phyloP scores from a whole-genome alignment of 2,797 vertebrate species.

The Hypotaenidia okinawae region DNA sequence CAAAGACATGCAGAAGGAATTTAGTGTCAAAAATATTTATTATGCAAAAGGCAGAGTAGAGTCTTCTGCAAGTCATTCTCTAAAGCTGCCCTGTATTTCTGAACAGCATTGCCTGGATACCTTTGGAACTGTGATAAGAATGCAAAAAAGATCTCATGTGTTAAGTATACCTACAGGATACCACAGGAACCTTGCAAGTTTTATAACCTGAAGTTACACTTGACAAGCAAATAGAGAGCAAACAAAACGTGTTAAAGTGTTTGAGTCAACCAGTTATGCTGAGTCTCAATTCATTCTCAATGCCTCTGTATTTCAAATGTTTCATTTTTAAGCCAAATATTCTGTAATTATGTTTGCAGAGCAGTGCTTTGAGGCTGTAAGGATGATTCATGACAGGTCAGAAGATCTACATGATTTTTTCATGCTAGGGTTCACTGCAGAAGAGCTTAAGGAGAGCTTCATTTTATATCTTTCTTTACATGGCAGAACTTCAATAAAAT shows the following conservation, averaged over 20 bases:
- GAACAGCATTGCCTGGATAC: not conserved
- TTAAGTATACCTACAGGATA: not conserved
- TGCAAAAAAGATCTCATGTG: not conserved
- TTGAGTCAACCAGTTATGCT: not conserved
- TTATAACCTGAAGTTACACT: not conserved
- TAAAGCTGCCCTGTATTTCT: not conserved
- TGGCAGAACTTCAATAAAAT: not conserved
- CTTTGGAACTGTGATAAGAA: not conserved
- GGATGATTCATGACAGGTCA: not conserved
- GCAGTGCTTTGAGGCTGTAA: not conserved
- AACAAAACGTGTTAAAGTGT: not conserved
- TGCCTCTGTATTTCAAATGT: not conserved
- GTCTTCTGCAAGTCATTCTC: not conserved
- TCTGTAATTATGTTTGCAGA: not conserved
- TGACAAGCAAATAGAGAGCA: not conserved
- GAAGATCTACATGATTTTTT: not conserved
- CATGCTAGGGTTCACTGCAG: not conserved
- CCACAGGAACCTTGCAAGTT: not conserved
- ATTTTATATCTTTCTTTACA: not conserved
- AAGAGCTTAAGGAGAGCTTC: not conserved
- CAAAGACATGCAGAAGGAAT: not conserved
- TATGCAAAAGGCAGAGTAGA: not conserved
- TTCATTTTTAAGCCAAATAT: not conserved
- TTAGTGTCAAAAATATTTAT: not conserved
- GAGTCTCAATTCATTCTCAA: not conserved